Evolutionary conservation across 2,797 vertebrate genomes (phyloP).

Genomic region (Fratercula arctica): DNA sequence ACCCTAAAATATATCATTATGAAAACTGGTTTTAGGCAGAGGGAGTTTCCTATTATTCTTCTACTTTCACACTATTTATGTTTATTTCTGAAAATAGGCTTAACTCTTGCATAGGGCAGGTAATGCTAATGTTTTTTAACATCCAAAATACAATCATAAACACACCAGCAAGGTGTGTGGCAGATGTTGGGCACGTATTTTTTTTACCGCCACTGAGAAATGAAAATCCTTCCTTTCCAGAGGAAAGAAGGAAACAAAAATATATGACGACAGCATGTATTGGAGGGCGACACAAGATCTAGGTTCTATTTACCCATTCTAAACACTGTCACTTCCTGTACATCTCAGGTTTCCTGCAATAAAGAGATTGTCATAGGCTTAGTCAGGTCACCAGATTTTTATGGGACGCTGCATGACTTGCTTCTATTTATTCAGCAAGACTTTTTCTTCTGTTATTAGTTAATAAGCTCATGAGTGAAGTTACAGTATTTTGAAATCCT

Average conservation of each 20-base stretch:
- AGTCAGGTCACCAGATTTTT: neutral
- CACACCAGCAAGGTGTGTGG: neutral
- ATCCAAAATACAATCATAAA: neutral
- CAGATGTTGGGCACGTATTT: neutral
- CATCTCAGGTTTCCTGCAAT: neutral
- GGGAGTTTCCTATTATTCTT: neutral
- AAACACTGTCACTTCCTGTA: neutral
- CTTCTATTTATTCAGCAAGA: neutral
- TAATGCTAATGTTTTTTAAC: neutral
- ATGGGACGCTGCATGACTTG: neutral
- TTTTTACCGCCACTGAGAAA: neutral
- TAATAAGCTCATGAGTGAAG: neutral
- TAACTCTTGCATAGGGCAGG: neutral
- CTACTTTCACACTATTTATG: neutral
- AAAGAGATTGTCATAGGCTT: neutral
- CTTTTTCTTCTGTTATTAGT: neutral
- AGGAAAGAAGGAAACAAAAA: neutral
- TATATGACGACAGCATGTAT: neutral
- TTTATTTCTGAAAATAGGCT: neutral
- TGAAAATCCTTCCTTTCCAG: neutral
- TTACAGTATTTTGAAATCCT: neutral
- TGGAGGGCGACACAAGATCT: neutral
- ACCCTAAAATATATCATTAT: neutral
- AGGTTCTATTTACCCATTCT: neutral
- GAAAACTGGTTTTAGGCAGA: neutral